These are phyloP conservation scores for Tanytarsus gracilentus DNA, from an alignment of 2,888 invertebrate genomes.

Conservation along the genomic window DNA sequence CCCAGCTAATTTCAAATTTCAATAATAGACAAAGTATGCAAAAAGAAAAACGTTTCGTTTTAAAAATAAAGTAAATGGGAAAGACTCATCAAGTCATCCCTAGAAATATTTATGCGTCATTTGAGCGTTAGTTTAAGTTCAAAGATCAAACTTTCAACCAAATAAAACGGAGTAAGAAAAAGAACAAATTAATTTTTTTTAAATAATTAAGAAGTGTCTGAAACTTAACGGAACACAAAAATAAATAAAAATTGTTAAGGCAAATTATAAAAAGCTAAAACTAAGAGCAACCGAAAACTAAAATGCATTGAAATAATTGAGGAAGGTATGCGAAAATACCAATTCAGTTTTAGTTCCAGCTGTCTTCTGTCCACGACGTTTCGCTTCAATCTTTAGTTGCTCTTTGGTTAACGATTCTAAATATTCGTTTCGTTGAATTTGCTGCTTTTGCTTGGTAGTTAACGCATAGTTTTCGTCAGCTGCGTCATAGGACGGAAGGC, in stretches of 20 bases:
- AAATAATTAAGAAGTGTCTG: not conserved
- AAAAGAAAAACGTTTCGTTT: too few species aligned
- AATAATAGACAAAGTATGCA: too few species aligned
- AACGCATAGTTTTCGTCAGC: conserved; percentile 27
- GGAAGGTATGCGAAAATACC: too few species aligned
- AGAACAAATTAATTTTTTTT: too few species aligned
- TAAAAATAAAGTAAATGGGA: too few species aligned
- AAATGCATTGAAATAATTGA: not conserved
- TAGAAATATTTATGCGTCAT: too few species aligned
- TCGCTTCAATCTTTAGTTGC: conserved; percentile 58
- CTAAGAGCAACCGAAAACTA: not conserved
- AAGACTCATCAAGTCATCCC: too few species aligned
- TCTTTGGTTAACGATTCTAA: conserved; percentile 57
- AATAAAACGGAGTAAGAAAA: too few species aligned
- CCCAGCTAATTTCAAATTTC: too few species aligned
- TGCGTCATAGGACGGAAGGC: not conserved
- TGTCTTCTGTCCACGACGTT: conserved; percentile 58
- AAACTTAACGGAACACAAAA: not conserved
- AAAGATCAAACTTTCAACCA: too few species aligned
- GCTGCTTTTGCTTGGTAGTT: conserved; percentile 34
- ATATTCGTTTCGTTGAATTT: conserved; percentile 35
- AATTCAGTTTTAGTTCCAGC: conserved; percentile 62
- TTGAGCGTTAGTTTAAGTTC: too few species aligned
- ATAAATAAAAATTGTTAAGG: conserved; percentile 25
- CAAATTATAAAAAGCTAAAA: not conserved